phyloP scores from a whole-genome alignment of 1,140 invertebrate genomes.

The Tetranychus urticae region DNA sequence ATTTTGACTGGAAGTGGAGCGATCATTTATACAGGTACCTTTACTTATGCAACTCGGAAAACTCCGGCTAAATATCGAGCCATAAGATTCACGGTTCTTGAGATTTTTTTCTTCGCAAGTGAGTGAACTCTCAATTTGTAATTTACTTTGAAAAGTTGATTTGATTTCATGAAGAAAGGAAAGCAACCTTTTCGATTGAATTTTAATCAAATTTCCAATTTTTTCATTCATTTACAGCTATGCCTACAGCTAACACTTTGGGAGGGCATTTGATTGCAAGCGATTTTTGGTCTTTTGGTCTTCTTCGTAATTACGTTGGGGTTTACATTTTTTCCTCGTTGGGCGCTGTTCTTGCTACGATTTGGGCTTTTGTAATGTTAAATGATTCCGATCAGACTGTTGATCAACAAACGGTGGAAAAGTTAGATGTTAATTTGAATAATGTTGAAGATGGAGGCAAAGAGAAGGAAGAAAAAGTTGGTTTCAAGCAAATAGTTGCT shows the following conservation, averaged over 20 bases:
- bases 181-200: too few species aligned
- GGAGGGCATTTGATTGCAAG: neutral
- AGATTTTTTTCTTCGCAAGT: conserved; percentile 1
- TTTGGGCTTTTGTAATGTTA: neutral
- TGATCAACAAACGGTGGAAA: too few species aligned
- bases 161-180: neutral
- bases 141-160: neutral
- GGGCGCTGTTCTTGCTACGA: neutral
- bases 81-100: conserved; percentile 2
- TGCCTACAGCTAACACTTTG: neutral
- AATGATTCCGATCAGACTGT: neutral
- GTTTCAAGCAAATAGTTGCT: too few species aligned
- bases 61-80: neutral
- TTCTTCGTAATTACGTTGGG: neutral
- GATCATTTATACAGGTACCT: too few species aligned
- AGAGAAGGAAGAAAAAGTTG: too few species aligned
- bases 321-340: neutral
- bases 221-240: neutral
- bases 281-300: neutral
- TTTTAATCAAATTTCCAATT: neutral
- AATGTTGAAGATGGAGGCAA: too few species aligned
- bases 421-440: too few species aligned
- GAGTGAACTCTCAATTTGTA: neutral
- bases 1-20: too few species aligned
- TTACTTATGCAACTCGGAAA: neutral